These are phyloP conservation scores for Sapajus apella DNA, from an alignment of 2,113 vertebrate species.

Conservation along the genomic window DNA sequence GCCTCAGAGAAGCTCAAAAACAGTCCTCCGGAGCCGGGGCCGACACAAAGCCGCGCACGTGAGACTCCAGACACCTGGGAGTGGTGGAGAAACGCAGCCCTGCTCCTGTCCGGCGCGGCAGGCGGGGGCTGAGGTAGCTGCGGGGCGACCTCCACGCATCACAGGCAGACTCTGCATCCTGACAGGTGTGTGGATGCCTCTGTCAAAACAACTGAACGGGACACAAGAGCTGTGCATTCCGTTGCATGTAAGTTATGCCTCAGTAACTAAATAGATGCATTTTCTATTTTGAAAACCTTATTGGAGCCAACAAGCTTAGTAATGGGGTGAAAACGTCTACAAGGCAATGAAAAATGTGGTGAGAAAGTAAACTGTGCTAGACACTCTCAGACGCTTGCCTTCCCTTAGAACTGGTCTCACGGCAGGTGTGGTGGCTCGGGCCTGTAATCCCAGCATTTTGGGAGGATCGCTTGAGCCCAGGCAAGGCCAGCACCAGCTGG, in stretches of 20 bases:
- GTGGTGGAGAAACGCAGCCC: background rate
- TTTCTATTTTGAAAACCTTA: background rate
- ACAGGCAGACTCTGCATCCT: background rate
- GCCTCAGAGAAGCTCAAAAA: background rate
- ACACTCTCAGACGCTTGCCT: background rate
- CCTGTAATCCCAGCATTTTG: background rate
- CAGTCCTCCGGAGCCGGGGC: background rate
- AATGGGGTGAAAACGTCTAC: background rate
- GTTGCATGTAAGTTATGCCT: background rate
- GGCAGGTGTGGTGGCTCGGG: background rate
- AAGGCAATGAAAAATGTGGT: background rate
- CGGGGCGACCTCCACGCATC: no score
- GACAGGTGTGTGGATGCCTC: accelerated
- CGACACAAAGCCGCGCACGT: no score
- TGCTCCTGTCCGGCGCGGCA: background rate
- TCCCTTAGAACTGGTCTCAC: background rate
- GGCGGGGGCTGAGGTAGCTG: background rate
- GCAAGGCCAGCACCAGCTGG: no score
- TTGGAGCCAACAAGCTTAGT: background rate
- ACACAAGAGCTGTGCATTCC: background rate
- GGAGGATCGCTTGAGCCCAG: background rate
- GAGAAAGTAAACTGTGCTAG: background rate
- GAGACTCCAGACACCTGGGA: background rate
- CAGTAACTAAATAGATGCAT: background rate
- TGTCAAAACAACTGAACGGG: background rate